phyloP scores from a whole-genome alignment of 2,797 vertebrate species.

The Myotis pilosus region DNA sequence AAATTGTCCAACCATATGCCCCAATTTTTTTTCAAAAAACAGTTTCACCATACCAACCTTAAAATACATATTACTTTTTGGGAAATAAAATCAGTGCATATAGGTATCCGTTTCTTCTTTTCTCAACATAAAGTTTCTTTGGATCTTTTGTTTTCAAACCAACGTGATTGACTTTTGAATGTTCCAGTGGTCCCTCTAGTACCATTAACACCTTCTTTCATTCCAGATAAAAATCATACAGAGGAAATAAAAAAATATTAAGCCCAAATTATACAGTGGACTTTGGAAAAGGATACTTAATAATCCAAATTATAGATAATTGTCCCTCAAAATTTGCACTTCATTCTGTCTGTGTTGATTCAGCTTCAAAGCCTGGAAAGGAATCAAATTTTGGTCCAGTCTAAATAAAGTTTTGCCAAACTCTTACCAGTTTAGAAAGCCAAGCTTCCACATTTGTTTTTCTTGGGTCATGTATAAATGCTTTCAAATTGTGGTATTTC shows the following conservation, averaged over 20 bases:
- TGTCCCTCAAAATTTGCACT: background rate
- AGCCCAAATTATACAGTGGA: background rate
- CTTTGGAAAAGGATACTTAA: slow-evolving; percentile 32
- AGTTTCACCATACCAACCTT: background rate
- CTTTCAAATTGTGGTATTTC: slow-evolving; percentile 48
- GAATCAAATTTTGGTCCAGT: background rate
- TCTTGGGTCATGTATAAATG: background rate
- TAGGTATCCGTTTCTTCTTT: background rate
- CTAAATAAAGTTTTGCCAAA: slow-evolving; percentile 55
- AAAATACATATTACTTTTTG: background rate
- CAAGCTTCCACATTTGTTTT: slow-evolving; percentile 43
- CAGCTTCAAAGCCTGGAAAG: slow-evolving; percentile 46
- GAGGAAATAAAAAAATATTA: background rate
- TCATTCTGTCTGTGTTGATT: slow-evolving; percentile 47
- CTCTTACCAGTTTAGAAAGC: slow-evolving; percentile 30
- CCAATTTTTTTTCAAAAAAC: background rate
- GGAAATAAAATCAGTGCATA: background rate
- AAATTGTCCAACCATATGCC: background rate
- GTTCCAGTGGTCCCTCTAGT: background rate
- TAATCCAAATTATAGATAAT: slow-evolving; percentile 60
- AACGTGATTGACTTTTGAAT: slow-evolving; percentile 10
- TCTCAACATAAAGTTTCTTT: background rate
- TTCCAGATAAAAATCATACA: slow-evolving; percentile 2
- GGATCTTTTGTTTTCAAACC: background rate
- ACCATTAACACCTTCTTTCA: background rate